These are phyloP conservation scores for Sylvia atricapilla DNA, from an alignment of 2,113 vertebrate species.

Conservation along the genomic window DNA sequence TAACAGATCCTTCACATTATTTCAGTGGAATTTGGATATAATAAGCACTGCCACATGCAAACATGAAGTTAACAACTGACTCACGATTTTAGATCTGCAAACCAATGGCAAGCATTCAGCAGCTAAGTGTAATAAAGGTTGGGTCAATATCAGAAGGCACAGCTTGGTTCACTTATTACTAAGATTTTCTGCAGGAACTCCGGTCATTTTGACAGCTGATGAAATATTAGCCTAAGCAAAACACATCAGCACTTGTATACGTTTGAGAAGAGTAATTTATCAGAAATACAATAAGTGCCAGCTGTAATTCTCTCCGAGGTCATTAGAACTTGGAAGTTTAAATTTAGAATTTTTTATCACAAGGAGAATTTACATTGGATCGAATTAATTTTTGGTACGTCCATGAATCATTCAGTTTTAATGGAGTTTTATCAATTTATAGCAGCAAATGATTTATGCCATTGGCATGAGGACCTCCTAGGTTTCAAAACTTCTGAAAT, in stretches of 20 bases:
- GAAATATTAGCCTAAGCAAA: background rate
- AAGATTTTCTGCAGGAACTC: background rate
- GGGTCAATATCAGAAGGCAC: background rate
- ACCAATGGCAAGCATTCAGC: background rate
- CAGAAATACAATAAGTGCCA: background rate
- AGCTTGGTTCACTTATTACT: background rate
- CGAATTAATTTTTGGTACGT: background rate
- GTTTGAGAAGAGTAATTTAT: background rate
- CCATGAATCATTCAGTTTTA: background rate
- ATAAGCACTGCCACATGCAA: background rate
- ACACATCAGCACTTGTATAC: background rate
- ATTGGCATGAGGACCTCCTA: background rate
- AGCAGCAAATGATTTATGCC: background rate
- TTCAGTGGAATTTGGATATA: background rate
- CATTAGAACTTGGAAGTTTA: background rate
- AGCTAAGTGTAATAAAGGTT: background rate
- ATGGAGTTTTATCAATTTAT: background rate
- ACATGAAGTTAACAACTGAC: background rate
- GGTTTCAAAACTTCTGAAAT: background rate
- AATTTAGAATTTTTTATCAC: background rate
- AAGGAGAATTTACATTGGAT: background rate
- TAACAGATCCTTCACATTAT: background rate
- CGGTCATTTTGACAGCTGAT: background rate
- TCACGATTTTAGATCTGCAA: background rate
- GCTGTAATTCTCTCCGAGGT: background rate